Conservation (phyloP, 37 sponge, comb jelly and placozoan species). For the Axinella damicornis region DNA sequence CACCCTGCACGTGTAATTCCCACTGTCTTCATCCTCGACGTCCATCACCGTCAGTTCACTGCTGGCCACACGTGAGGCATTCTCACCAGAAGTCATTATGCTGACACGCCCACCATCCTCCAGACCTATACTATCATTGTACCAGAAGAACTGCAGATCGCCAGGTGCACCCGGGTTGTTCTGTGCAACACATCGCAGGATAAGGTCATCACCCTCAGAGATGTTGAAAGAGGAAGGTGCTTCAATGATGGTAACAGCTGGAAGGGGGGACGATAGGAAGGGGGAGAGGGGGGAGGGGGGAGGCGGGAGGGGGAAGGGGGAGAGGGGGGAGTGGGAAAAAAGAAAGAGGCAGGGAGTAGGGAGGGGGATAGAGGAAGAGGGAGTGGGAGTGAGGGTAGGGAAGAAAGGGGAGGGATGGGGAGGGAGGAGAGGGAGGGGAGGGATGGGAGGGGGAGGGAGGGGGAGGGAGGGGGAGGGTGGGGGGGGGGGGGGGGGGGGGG, state of each 20-base stretch:
- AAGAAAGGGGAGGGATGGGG: background rate
- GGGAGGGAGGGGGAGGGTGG: background rate
- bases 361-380: background rate
- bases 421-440: background rate
- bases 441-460: background rate
- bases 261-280: background rate
- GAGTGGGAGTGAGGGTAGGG: background rate
- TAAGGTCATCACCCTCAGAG: background rate
- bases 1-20: constrained; percentile 18
- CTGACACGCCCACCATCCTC: no score
- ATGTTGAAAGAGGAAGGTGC: background rate
- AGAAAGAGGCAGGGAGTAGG: background rate
- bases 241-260: background rate
- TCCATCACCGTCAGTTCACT: background rate
- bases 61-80: no score
- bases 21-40: constrained; percentile 2
- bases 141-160: no score
- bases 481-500: no score
- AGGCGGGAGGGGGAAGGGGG: background rate
- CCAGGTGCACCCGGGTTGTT: no score
- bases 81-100: background rate
- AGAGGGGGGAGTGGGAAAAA: background rate
- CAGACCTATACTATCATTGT: no score
- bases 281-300: background rate
- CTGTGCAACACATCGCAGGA: no score